Evolutionary conservation across 2,888 invertebrate species (phyloP), one percentile per base, ranked within the genome.

Genomic region (Cryptocephalus moraei): DNA sequence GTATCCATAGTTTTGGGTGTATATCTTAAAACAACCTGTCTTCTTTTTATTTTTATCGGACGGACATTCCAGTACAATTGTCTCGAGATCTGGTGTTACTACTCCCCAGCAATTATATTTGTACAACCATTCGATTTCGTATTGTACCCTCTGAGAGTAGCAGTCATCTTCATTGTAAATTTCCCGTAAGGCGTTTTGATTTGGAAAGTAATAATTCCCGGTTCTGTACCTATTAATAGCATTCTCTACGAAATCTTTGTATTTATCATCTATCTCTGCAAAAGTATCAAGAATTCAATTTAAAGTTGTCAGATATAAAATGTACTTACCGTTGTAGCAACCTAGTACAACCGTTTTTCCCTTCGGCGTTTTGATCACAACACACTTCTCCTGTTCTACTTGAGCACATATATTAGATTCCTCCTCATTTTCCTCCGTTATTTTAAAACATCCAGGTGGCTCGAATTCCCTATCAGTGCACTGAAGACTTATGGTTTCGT

Each of bases 381-480:
- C 44, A 38, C 44, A 44, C 32, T 13, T n/a, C 32, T 44, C 44
- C 12, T 44, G 32, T 22, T 39, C 12, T 31, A 38, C 32, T n/a
- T n/a, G 32, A 32, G 13, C 8, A n/a, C 44, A 44, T 14, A 39
- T 33, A 9, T 31, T 10, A 10, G 10, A 9, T 8, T n/a, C 32
- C 22, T 31, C 22, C 3, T 38, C 12, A 32, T 39, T 39, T 9
- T 36, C 3, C 9, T 9, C 36, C 4, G 31, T 8, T 11, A 44
- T 32, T 32, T 44, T 8, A 31, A 39, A 44, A 13, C 44, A 44
- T 22, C 44, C 44, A 31, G 38, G n/a, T 38, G 31, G 11, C 11
- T 13, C 44, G 11, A 32, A 32, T 14, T 13, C 36, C 33, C 39
- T 39, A 2, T 44, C 33, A 10, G 36, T 32, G 11, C 44, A 44